Conservation (phyloP, 2,888 invertebrate genomes). For the Macrosoma leucophasiata region DNA sequence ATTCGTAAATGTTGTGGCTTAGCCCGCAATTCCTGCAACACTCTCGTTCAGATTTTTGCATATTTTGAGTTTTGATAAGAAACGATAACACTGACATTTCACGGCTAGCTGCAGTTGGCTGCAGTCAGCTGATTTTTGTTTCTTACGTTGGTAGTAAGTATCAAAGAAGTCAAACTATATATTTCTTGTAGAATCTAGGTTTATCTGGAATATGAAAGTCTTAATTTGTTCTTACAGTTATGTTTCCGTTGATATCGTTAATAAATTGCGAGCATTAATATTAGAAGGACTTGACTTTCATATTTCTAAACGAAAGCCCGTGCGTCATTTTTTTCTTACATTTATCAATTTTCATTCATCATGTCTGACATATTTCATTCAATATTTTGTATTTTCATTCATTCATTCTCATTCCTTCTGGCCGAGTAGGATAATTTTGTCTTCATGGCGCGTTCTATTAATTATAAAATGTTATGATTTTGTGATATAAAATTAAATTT, state of each 20-base stretch:
- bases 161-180: no score
- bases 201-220: no score
- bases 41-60: neutral
- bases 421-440: constrained; percentile 24
- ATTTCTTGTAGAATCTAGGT: no score
- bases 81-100: constrained; percentile 17
- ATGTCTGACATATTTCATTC: constrained; percentile 28
- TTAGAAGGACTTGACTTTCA: no score
- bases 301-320: no score
- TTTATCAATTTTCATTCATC: constrained; percentile 27
- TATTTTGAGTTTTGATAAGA: constrained; percentile 2
- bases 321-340: no score
- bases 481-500: constrained; percentile 12
- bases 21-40: no score
- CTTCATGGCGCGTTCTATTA: constrained; percentile 42
- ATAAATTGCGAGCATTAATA: no score
- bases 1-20: no score
- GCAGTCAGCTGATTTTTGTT: constrained; percentile 43
- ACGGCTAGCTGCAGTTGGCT: constrained; percentile 12
- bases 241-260: no score
- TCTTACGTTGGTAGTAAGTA: constrained; percentile 31
- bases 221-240: no score
- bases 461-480: constrained; percentile 30
- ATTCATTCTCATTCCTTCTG: constrained; percentile 19
- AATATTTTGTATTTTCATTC: neutral